These are phyloP conservation scores for Phlogophora meticulosa DNA, from an alignment of 2,888 invertebrate genomes.

Conservation along the genomic window DNA sequence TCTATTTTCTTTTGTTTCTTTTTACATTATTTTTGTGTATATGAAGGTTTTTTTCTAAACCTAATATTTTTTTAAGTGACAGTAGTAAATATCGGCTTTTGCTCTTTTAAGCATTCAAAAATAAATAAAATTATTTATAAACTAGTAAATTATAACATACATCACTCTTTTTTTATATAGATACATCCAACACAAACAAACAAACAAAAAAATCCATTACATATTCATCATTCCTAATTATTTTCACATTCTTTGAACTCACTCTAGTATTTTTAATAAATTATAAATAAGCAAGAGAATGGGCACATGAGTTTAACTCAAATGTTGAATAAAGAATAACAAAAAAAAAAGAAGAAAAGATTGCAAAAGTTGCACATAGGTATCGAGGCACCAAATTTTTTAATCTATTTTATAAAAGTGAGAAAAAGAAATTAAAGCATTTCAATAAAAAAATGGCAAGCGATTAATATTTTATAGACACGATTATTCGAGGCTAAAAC, in stretches of 20 bases:
- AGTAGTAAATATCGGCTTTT: conserved; percentile 43
- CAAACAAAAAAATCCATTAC: conserved; percentile 66
- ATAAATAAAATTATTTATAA: conserved; percentile 73
- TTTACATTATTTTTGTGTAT: conserved; percentile 13
- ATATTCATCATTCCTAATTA: conserved; percentile 52
- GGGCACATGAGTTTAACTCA: conserved; percentile 88
- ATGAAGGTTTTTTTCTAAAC: conserved; percentile 17
- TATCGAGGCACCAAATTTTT: conserved; percentile 56
- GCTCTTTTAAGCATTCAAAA: conserved; percentile 63
- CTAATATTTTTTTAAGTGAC: conserved; percentile 39
- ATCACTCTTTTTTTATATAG: conserved; percentile 74
- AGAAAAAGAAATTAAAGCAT: conserved; percentile 66
- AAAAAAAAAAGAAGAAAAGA: conserved; percentile 43
- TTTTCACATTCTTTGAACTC: conserved; percentile 64
- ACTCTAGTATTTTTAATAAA: conserved; percentile 75
- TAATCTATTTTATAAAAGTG: conserved; percentile 29
- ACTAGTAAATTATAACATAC: conserved; percentile 69
- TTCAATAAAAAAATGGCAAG: conserved; percentile 79
- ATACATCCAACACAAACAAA: conserved; percentile 74
- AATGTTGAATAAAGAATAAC: conserved; percentile 62
- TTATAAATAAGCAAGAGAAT: conserved; percentile 83
- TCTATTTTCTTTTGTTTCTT: not conserved
- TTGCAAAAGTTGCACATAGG: conserved; percentile 46
- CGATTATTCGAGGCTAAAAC: conserved; percentile 77
- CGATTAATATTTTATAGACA: conserved; percentile 69